phyloP scores from a whole-genome alignment of 2,113 vertebrate species.

The Lepus timidus region DNA sequence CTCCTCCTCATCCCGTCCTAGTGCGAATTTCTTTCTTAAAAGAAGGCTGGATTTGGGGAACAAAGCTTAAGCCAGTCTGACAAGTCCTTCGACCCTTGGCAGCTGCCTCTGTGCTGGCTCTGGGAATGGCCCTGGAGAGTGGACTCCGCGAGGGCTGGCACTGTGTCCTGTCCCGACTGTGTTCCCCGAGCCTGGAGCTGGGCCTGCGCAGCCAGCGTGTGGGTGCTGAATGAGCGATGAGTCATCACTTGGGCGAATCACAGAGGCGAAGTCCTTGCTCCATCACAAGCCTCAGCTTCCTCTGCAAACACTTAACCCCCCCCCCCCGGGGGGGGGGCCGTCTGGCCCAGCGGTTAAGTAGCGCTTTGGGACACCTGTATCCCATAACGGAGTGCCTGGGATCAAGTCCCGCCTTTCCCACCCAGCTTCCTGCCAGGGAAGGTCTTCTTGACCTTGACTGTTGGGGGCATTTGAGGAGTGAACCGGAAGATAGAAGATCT shows the following conservation, averaged over 20 bases:
- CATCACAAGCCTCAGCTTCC: background rate
- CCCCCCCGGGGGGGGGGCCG: too few species aligned
- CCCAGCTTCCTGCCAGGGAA: too few species aligned
- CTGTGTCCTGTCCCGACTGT: background rate
- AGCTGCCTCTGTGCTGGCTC: background rate
- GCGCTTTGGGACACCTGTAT: too few species aligned
- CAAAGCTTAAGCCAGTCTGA: background rate
- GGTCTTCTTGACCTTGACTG: too few species aligned
- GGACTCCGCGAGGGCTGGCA: background rate
- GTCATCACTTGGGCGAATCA: background rate
- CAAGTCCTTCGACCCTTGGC: background rate
- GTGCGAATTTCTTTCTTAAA: background rate
- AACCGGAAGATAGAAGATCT: too few species aligned
- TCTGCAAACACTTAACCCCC: background rate
- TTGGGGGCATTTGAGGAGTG: too few species aligned
- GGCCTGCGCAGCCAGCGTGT: too few species aligned
- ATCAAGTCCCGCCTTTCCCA: too few species aligned
- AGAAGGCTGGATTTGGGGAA: conserved; percentile 20
- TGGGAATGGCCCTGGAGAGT: background rate
- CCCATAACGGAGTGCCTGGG: too few species aligned
- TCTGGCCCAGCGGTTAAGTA: too few species aligned
- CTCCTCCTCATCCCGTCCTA: background rate
- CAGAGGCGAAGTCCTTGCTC: conserved; percentile 4
- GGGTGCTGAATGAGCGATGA: background rate
- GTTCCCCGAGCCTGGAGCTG: too few species aligned